Evolutionary conservation across 2,888 invertebrate genomes (phyloP).

Genomic region (Coelopa pilipes): DNA sequence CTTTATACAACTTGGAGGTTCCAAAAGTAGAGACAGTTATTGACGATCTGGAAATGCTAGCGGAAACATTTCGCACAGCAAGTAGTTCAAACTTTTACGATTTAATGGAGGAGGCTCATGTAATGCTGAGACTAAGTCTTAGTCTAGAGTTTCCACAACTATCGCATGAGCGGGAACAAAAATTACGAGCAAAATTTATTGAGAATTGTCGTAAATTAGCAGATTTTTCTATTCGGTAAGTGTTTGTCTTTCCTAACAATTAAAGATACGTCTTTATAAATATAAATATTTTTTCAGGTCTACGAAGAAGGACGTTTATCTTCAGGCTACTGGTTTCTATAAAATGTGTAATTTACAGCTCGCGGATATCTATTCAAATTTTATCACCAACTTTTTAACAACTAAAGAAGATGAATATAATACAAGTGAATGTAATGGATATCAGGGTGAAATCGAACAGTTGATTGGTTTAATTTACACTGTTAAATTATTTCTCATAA

Average conservation of each 20-base stretch:
- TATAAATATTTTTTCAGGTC: conserved; percentile 50
- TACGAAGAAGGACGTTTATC: conserved; percentile 61
- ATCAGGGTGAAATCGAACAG: conserved; percentile 45
- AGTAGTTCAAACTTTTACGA: conserved; percentile 78
- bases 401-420: conserved; percentile 44
- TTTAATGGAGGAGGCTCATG: conserved; percentile 78
- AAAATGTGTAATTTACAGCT: conserved; percentile 63
- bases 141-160: conserved; percentile 58
- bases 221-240: conserved; percentile 63
- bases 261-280: too few relatives aligned
- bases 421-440: conserved; percentile 19
- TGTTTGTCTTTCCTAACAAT: background rate
- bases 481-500: conserved; percentile 59
- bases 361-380: conserved; percentile 59
- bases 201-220: conserved; percentile 62
- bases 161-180: conserved; percentile 51
- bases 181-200: conserved; percentile 56
- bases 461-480: conserved; percentile 62
- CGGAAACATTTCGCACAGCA: conserved; percentile 72
- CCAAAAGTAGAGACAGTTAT: conserved; percentile 75
- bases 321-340: conserved; percentile 65
- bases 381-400: conserved; percentile 51
- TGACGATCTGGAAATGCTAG: conserved; percentile 77
- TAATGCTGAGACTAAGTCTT: conserved; percentile 70
- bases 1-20: conserved; percentile 77